Evolutionary conservation across 2,888 invertebrate genomes (phyloP), one percentile per base, ranked within the genome.

Genomic region (Orthosia incerta): DNA sequence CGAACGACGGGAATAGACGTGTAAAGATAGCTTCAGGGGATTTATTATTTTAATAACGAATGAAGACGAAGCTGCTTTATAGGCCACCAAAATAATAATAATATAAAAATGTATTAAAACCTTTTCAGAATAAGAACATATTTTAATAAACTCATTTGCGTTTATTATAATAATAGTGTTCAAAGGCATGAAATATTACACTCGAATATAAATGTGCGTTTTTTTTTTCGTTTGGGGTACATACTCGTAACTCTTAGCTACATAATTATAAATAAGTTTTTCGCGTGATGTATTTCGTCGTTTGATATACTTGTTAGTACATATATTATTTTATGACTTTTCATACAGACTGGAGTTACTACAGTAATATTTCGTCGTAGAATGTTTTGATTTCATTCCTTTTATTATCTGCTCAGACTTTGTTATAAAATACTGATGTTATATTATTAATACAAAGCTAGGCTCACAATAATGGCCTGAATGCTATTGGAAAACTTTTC

Each of bases 31-130:
- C 80, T 75, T 26, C 18, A 20, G 59, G 75, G 55, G 23, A 79
- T 66, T 62, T 65, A 75, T 80, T 77, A 77, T 75, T 75, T 62
- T 70, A 75, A 62, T 75, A 80, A 79, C 12, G 64, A 66, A 70
- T 63, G 16, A 50, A 51, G 64, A 31, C 18, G 23, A 57, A 53
- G 48, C 60, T 16, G 15, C 20, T 62, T 11, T 53, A 31, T 46
- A 71, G 51, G 45, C n/a, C 45, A 2, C 46, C 2, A 50, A 45
- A 20, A 45, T 46, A 26, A n/a, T 45, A 75, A 45, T 46, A 26
- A n/a, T 50, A 75, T 59, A 12, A 15, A 16, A 16, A 31, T 61
- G 48, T 65, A 53, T 66, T 53, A 50, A 77, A 66, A n/a, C 16
- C 13, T 77, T 62, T 50, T 45, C 18, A 57, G 13, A 57, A 51